Base-by-base conservation (phyloP, 2,888 invertebrate species). In the Podabrus alpinus region DNA sequence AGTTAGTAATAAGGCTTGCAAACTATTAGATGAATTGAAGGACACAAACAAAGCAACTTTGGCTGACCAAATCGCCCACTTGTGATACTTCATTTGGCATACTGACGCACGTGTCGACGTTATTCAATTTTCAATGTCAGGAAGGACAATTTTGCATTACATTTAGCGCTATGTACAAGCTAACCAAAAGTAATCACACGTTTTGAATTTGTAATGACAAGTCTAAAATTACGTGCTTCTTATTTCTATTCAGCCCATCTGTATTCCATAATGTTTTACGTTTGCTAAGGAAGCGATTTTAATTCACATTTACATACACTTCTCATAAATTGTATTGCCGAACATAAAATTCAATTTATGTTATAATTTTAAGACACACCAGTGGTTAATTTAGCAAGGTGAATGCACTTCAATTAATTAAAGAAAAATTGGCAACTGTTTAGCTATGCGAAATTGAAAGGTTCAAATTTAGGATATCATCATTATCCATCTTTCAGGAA, bases 31-130 rank as follows among this genome's bases (percentile, higher is more conserved):
- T 69, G 69, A 59, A 69, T 69, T 69, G 69, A 69, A 73, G 69
- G 73, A 69, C 69, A 66, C 68, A 60, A 61, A 19, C 59, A 19
- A 19, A 62, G 45, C 68, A 64, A 64, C 29, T 73, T 69, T 69
- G 68, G 73, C 66, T 69, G 69, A 73, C 66, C 59, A 73, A 73
- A 69, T 69, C 73, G 73, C 73, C 73, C 73, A 73, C 73, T 69
- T 73, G 62, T 13, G 69, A 69, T 73, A 69, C 73, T 69, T 69
- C 66, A 60, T 73, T 73, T 69, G 73, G 73, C 64, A 60, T 73
- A 73, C 69, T 73, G 73, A 73, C 73, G 73, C 69, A 73, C 68
- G 19, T 69, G 59, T 15, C 59, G 66, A 62, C 69, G 62, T 68
- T 69, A 73, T 69, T 73, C 73, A 69, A 59, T 73, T 59, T 66